Evolutionary conservation across 2,113 vertebrate genomes (phyloP), one percentile per base, ranked within the genome.

Genomic region (Sapayoa aenigma): DNA sequence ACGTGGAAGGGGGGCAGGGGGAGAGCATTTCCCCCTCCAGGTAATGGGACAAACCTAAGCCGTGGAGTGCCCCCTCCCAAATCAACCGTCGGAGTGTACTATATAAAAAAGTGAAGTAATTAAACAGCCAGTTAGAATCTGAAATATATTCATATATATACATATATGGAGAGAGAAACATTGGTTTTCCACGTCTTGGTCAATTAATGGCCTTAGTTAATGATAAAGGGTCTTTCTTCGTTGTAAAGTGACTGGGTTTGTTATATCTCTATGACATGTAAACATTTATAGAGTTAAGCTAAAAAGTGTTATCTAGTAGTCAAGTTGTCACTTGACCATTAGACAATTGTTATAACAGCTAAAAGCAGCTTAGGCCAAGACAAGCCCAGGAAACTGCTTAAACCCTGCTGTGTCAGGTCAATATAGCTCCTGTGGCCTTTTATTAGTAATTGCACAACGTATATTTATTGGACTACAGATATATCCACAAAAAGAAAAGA

Each of bases 151-250:
- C 24, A 47, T 0, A 52, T 0, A 52, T 58, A 47, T 19, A 35
- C 12, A 35, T 25, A 27, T n/a, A 47, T 25, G 12, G 15, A 47
- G 23, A 68, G 7, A 59, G 18, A 68, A 41, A 37, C 2, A 39
- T 44, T 53, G 8, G 5, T 74, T 44, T 14, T 67, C 12, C 8
- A 12, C 27, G 6, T 41, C 6, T 53, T 52, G 37, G 8, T 66
- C 46, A 56, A 52, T 41, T 69, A 76, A 55, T 30, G 15, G 24
- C 3, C 44, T 83, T 53, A 27, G 27, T 47, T 75, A 83, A 66
- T 35, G 8, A 30, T 9, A 58, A 83, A 68, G 2, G 0, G 0
- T 16, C 5, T 35, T 22, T 84, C 0, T 5, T 74, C 74, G 4
- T 13, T 88, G 8, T 46, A 44, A 25, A 53, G 8, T 19, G n/a